A percentile compares a stretch with the other conserved stretches of the same genome.
Conservation (phyloP, 2,113 vertebrate genomes). For the Rhea pennata region DNA sequence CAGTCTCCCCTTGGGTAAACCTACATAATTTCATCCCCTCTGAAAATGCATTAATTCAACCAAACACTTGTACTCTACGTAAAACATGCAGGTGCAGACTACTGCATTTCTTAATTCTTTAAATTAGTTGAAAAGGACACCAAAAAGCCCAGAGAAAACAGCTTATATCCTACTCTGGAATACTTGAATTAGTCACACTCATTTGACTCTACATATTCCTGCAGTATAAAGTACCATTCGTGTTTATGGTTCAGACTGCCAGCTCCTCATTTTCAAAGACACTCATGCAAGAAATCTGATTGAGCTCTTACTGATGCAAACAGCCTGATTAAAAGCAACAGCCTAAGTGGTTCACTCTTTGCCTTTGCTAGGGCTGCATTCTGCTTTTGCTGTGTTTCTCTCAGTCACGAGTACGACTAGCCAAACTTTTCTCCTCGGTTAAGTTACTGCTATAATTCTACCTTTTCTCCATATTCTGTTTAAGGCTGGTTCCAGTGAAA, state of each 20-base stretch:
- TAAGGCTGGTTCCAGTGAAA: not conserved
- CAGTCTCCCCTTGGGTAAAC: not conserved
- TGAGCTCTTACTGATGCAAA: too few relatives aligned
- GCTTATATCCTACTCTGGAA: not conserved
- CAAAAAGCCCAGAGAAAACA: not conserved
- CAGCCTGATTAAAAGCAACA: not conserved
- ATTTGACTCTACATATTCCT: slow-evolving; percentile 9
- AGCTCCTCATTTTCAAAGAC: not conserved
- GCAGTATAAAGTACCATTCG: not conserved
- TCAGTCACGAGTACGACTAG: not conserved
- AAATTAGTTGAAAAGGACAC: not conserved
- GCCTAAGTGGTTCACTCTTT: not conserved
- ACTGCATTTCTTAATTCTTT: not conserved
- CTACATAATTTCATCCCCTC: not conserved
- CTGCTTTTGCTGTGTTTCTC: not conserved
- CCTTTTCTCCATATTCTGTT: not conserved
- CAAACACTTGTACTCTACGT: not conserved
- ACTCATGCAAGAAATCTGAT: not conserved
- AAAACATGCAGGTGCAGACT: not conserved
- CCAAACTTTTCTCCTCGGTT: not conserved
- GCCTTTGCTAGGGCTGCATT: not conserved
- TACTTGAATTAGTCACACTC: not conserved
- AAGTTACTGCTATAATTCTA: not conserved
- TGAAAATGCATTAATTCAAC: not conserved
- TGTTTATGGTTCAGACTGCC: not conserved